Percentiles rank a stretch among this genome's conserved stretches.
Conservation (phyloP, 2,113 vertebrate genomes). For the Brienomyrus brachyistius region DNA sequence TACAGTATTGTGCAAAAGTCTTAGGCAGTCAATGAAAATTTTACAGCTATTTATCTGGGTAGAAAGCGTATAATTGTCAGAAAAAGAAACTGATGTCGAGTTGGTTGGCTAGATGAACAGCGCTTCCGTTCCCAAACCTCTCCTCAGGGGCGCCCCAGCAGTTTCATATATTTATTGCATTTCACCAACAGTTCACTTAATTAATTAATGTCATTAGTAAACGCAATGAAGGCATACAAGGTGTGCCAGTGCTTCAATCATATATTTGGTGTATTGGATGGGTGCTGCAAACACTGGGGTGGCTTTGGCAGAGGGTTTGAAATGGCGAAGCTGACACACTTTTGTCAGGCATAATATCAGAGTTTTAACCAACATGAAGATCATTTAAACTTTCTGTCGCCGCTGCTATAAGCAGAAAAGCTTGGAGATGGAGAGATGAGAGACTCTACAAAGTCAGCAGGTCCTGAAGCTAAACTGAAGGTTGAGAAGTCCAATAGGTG, state of each 20-base stretch:
- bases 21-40: neutral
- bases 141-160: neutral
- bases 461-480: neutral
- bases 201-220: neutral
- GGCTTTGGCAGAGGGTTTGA: neutral
- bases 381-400: neutral
- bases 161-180: neutral
- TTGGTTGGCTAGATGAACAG: neutral
- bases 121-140: neutral
- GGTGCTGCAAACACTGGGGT: neutral
- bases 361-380: neutral
- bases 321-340: neutral
- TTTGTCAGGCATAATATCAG: neutral
- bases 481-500: neutral
- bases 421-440: neutral
- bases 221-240: neutral
- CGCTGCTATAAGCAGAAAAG: neutral
- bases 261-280: neutral
- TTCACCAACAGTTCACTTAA: neutral
- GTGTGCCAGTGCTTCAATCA: neutral
- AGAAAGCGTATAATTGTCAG: neutral
- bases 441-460: neutral
- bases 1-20: neutral
- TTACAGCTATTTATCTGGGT: neutral
- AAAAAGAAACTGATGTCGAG: neutral